Evolutionary conservation across 2,888 invertebrate species (phyloP).

Genomic region (Acanthopleura granulata): DNA sequence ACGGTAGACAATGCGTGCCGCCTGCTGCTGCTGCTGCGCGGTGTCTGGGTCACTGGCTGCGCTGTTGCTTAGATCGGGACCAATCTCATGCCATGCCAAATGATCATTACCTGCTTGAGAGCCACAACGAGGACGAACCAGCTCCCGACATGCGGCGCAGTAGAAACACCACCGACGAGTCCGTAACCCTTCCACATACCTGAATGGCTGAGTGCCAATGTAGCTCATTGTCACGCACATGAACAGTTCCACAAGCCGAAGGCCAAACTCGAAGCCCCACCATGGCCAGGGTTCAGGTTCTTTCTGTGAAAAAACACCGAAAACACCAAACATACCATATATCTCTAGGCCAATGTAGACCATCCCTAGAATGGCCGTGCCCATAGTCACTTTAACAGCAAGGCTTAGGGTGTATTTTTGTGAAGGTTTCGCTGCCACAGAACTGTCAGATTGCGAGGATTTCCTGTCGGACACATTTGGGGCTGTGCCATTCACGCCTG

Average conservation of each 20-base stretch:
- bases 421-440: conserved; percentile 2
- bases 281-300: conserved; percentile 81
- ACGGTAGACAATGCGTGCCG: background rate
- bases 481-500: background rate
- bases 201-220: conserved; percentile 80
- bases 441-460: background rate
- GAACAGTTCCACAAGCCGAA: conserved; percentile 87
- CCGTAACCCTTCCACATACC: conserved; percentile 42
- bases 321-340: conserved; percentile 81
- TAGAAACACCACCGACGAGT: conserved; percentile 28
- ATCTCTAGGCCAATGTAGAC: conserved; percentile 86
- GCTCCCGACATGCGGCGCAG: conserved; percentile 34
- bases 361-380: conserved; percentile 87
- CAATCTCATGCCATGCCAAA: conserved; percentile 8
- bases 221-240: conserved; percentile 86
- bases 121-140: conserved; percentile 29
- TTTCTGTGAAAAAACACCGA: conserved; percentile 65
- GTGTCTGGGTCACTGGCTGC: background rate
- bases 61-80: background rate
- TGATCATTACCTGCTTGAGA: background rate
- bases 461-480: background rate
- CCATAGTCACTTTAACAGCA: conserved; percentile 90
- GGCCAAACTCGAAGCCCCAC: conserved; percentile 91
- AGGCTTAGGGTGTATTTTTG: conserved; percentile 78
- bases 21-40: background rate